Conservation (phyloP, 1,140 invertebrate genomes). For the Conus betulinus region DNA sequence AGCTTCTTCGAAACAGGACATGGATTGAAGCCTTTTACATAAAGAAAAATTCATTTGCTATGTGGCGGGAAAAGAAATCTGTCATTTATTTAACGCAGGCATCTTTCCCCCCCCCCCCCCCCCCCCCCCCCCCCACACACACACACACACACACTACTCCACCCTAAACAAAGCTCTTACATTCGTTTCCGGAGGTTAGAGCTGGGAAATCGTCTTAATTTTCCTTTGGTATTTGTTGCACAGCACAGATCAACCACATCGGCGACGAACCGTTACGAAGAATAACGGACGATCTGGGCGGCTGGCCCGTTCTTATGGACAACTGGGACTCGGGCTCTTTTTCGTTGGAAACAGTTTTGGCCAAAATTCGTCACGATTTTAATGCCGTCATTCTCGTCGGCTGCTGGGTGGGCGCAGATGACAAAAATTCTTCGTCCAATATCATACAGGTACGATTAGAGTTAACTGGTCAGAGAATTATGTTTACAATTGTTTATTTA, state of each 20-base stretch:
- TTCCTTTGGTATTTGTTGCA: neutral
- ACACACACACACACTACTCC: no score
- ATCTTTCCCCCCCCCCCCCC: neutral
- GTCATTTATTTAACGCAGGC: neutral
- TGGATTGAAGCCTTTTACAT: no score
- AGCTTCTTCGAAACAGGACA: no score
- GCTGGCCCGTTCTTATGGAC: slow-evolving; percentile 87
- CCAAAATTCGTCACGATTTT: slow-evolving; percentile 82
- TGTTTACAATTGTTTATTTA: no score
- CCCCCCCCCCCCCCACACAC: no score
- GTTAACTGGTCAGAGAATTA: no score
- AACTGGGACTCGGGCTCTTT: slow-evolving; percentile 79
- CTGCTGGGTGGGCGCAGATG: slow-evolving; percentile 86
- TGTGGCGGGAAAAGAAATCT: neutral
- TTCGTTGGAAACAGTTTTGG: slow-evolving; percentile 85
- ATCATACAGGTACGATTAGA: slow-evolving; percentile 82
- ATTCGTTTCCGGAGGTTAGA: no score
- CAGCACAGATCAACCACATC: slow-evolving; percentile 78
- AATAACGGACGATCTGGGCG: slow-evolving; percentile 85
- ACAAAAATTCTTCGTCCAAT: slow-evolving; percentile 90
- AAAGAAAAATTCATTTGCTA: no score
- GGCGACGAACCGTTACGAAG: slow-evolving; percentile 84
- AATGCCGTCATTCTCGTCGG: slow-evolving; percentile 82
- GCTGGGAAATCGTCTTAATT: no score
- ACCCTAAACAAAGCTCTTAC: no score